Evolutionary conservation across 1,140 invertebrate species (phyloP).

Genomic region (Bilobella aurantiaca): DNA sequence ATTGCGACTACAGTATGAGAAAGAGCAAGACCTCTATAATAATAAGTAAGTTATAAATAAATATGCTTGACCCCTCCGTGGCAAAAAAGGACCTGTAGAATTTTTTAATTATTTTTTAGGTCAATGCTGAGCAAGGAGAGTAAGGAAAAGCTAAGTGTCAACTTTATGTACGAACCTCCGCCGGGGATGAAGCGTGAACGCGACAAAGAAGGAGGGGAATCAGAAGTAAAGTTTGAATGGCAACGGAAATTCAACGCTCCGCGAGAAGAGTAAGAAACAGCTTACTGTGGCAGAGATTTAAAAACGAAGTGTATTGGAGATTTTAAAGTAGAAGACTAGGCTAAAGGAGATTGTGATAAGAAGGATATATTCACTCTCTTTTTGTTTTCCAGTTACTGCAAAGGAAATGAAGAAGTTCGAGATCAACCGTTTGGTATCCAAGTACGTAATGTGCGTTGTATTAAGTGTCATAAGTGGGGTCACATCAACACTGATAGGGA

Average conservation of each 20-base stretch:
- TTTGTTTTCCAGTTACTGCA: conserved; percentile 63
- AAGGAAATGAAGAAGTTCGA: conserved; percentile 86
- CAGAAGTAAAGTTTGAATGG: conserved; percentile 99
- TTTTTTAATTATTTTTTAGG: conserved; percentile 45
- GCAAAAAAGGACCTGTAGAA: not conserved
- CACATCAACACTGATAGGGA: conserved; percentile 98
- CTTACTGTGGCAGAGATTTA: too few species aligned
- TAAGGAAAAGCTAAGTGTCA: conserved; percentile 96
- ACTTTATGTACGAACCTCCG: conserved; percentile 99
- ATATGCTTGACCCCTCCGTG: not conserved
- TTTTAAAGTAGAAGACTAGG: too few species aligned
- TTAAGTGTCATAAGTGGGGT: conserved; percentile 99
- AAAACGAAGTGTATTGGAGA: too few species aligned
- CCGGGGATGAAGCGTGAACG: conserved; percentile 84
- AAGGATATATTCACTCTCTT: not conserved
- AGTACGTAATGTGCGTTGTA: conserved; percentile 92
- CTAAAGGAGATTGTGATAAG: not conserved
- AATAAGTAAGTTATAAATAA: conserved; percentile 61
- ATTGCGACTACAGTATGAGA: conserved; percentile 89
- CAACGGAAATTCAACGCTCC: conserved; percentile 98
- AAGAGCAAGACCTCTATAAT: conserved; percentile 96
- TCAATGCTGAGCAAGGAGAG: conserved; percentile 93
- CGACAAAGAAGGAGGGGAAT: conserved; percentile 71
- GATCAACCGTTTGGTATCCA: conserved; percentile 99
- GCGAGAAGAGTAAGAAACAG: conserved; percentile 70